Base-by-base conservation (phyloP, 1,140 invertebrate species). In the Drosophila parvula region DNA sequence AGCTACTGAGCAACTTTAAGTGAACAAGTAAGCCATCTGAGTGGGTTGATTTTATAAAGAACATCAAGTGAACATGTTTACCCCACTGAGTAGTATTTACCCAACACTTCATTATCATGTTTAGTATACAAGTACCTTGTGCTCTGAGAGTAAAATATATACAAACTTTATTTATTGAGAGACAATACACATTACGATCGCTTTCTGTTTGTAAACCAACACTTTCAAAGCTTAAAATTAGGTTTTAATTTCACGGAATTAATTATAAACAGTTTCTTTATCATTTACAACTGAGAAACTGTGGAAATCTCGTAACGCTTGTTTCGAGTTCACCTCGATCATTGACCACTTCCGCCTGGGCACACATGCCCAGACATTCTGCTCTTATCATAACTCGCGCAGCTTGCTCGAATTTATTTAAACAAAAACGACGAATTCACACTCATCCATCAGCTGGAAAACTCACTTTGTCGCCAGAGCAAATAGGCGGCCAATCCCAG, bases 401-500 rank as follows among this genome's bases (percentile, higher is more conserved):
- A 59, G 64, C 50, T 28, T 9, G 28, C 38, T 22, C 34, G 28
- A 34, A 57, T 69, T 75, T 58, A 77, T 75, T 48, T 47, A 18
- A 59, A 75, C 34, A 65, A 60, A 32, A 77, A 34, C 59, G 27
- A 65, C 56, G 16, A 65, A 43, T 58, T 61, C 51, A 36, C 40
- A 28, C 18, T 27, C 41, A 43, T 14, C 12, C 43, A 41, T 62
- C 51, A 70, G 65, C 58, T 59, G 59, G 43, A 57, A 63, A 51
- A 85, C 81, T 90, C 70, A 90, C 85, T 58, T 80, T 90, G 64
- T 70, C 48, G 55, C 86, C 81, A 89, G 59, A 89, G 84, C 67
- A 89, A 78, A 75, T 89, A 89, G 5, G 14, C 50, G 53, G 85
- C 70, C 67, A 89, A 18, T 43, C 38, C 60, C 43, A 89, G 16